Evolutionary conservation across 2,797 vertebrate genomes (phyloP), one percentile per base, ranked within the genome.

Genomic region (Trichosurus vulpecula): DNA sequence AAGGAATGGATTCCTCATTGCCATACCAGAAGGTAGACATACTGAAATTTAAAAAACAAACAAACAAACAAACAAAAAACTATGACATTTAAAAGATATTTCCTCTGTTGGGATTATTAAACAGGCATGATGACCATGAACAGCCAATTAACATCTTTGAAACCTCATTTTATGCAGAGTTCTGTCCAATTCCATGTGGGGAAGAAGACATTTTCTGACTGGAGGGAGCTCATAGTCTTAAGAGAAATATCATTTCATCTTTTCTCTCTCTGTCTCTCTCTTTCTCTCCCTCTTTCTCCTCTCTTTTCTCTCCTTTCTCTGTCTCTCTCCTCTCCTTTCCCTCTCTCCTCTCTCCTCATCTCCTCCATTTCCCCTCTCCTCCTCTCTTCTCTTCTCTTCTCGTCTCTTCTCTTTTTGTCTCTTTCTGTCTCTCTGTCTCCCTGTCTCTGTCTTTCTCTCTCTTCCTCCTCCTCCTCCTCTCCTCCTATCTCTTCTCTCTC

Each of bases 391-490:
- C 30, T 5, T 22, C 55, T 57, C 22, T 57, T 30, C 30, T 30
- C 10, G 1, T 6, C 0, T 41, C 5, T 2, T 47, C 6, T 5
- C 14, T n/a, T n/a, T 2, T 11, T 5, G 0, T 14, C 51, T 57
- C n/a, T 35, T 2, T 29, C 6, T 6, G 0, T 66, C 4, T 74
- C n/a, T 16, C 5, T 41, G 14, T 66, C 4, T 74, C n/a, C 16
- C 5, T 41, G 14, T 41, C 12, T 51, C 10, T 61, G 1, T 55
- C 56, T 57, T 27, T 57, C 27, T 30, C 29, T 29, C 6, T 56
- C 22, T 25, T 22, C n/a, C n/a, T n/a, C n/a, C n/a, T 19, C 19
- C 19, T 4, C 58, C 30, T 4, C 25, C 54, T 55, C 1, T 5
- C 5, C 31, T 74, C 57, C 14, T 11, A 31, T n/a, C 16, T 0